Conservation (phyloP, 1,140 invertebrate species). For the Ostrea edulis region DNA sequence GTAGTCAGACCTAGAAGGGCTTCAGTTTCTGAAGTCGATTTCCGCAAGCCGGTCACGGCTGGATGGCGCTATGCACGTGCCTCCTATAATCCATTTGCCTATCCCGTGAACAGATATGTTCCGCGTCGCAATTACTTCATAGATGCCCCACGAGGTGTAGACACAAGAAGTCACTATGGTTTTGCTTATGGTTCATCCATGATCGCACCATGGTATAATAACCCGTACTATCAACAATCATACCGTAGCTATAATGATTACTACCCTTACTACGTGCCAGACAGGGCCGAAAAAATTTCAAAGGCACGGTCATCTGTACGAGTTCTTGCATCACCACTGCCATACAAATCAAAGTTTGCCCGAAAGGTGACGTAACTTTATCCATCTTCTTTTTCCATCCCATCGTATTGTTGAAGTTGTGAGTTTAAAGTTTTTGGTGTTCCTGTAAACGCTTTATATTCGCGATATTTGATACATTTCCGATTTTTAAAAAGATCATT, state of each 20-base stretch:
- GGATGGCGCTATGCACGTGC: conserved; percentile 31
- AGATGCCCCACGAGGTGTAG: conserved; percentile 30
- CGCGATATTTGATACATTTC: background rate
- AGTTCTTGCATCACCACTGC: conserved; percentile 52
- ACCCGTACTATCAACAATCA: background rate
- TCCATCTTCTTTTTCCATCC: background rate
- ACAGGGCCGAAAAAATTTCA: background rate
- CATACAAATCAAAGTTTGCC: conserved; percentile 45
- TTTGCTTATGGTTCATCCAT: background rate
- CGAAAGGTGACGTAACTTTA: conserved; percentile 49
- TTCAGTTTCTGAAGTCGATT: conserved; percentile 44
- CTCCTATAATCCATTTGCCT: conserved; percentile 14
- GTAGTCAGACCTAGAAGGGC: conserved; percentile 41
- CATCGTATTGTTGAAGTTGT: conserved; percentile 32
- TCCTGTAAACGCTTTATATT: conserved; percentile 42
- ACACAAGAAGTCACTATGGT: background rate
- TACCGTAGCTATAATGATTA: background rate
- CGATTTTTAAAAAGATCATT: background rate
- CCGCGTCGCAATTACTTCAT: conserved; percentile 37
- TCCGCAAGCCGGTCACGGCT: conserved; percentile 52
- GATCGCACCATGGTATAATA: background rate
- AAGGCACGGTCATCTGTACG: conserved; percentile 40
- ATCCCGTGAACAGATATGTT: conserved; percentile 13
- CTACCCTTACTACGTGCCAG: background rate
- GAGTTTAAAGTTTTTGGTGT: conserved; percentile 43